phyloP scores from a whole-genome alignment of 2,888 invertebrate species.

The Drosophila acutilabella region DNA sequence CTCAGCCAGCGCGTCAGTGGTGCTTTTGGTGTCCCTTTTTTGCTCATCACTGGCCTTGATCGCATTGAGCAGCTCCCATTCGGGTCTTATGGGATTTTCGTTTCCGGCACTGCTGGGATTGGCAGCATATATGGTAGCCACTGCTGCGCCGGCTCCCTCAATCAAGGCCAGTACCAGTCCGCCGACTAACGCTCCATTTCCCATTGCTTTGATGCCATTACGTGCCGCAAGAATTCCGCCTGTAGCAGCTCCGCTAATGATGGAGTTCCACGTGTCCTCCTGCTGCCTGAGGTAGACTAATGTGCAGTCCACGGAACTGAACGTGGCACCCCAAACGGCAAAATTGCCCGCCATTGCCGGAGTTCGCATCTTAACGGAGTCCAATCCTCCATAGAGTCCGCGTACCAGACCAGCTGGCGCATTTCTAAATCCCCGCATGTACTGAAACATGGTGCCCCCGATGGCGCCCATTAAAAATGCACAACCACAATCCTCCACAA shows the following conservation, averaged over 20 bases:
- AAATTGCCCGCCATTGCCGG: constrained; percentile 68
- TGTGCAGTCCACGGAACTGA: constrained; percentile 69
- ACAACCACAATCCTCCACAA: constrained; percentile 73
- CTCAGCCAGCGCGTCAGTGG: constrained; percentile 39
- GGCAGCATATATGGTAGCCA: constrained; percentile 68
- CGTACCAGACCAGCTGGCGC: constrained; percentile 60
- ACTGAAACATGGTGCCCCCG: constrained; percentile 68
- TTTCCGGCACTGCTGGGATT: constrained; percentile 12
- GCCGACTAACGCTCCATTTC: constrained; percentile 66
- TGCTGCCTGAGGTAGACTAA: constrained; percentile 60
- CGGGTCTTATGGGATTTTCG: constrained; percentile 28
- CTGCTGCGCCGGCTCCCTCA: constrained; percentile 66
- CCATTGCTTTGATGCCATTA: constrained; percentile 66
- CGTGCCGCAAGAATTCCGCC: constrained; percentile 70
- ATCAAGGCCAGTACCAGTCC: constrained; percentile 68
- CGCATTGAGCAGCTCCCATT: constrained; percentile 51
- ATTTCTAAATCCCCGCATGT: constrained; percentile 63
- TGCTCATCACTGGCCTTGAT: neutral
- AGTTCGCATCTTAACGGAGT: constrained; percentile 65
- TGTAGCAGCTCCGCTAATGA: constrained; percentile 65
- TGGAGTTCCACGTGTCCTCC: constrained; percentile 70
- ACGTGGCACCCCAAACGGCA: constrained; percentile 71
- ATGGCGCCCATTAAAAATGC: constrained; percentile 70
- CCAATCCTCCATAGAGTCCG: constrained; percentile 63
- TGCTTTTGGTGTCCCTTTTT: constrained; percentile 1